Conservation (phyloP, 92 coral and sea anemone species). For the Porites cylindrica region DNA sequence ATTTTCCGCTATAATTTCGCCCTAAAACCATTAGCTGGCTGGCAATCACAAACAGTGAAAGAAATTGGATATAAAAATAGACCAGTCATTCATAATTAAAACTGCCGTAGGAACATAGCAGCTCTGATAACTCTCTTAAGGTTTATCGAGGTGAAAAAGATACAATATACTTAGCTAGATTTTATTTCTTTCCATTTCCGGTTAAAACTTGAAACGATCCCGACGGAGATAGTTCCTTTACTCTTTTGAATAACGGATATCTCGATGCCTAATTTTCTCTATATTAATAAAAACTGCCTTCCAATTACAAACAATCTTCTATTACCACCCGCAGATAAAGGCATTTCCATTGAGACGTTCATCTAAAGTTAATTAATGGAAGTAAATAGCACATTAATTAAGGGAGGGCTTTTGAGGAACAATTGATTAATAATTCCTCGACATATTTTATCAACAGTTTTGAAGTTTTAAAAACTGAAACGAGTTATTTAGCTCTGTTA, state of each 20-base stretch:
- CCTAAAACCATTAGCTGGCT: neutral
- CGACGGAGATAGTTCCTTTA: neutral
- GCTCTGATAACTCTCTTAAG: neutral
- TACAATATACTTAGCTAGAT: neutral
- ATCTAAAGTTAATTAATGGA: neutral
- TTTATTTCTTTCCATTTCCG: constrained; percentile 5
- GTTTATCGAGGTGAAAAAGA: neutral
- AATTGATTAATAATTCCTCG: neutral
- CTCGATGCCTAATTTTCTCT: neutral
- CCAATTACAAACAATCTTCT: constrained; percentile 7
- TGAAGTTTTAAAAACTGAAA: neutral
- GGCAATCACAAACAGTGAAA: neutral
- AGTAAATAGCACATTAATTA: constrained; percentile 16
- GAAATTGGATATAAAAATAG: neutral
- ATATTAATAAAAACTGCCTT: neutral
- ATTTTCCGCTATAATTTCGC: neutral
- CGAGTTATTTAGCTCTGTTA: too few relatives aligned
- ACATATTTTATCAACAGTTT: neutral
- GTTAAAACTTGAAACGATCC: constrained; percentile 13
- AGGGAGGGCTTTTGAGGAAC: neutral
- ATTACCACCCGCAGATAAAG: constrained; percentile 2
- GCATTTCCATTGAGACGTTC: constrained; percentile 14
- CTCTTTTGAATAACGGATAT: neutral
- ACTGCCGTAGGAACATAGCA: neutral
- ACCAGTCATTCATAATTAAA: neutral